These are phyloP conservation scores for Microctonus hyperodae DNA, from an alignment of 2,888 invertebrate species.

Conservation along the genomic window DNA sequence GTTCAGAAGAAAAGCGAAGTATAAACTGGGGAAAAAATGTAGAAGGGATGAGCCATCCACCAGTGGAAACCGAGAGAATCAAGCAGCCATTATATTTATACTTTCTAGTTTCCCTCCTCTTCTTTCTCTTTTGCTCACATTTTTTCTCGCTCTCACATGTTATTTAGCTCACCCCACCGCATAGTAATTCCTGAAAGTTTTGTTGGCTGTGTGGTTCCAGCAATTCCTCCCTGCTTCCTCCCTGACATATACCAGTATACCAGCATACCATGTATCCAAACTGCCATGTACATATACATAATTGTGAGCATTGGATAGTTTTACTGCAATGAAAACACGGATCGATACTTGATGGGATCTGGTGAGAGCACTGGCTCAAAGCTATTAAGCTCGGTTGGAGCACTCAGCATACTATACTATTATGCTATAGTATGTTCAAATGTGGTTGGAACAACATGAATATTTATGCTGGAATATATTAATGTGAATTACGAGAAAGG, in stretches of 20 bases:
- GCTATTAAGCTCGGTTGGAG: conserved; percentile 27
- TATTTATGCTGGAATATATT: neutral
- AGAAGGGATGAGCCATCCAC: neutral
- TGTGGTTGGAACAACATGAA: neutral
- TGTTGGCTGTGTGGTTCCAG: conserved; percentile 17
- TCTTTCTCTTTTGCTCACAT: too few species aligned
- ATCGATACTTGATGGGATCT: conserved; percentile 32
- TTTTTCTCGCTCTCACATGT: too few species aligned
- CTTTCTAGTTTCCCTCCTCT: neutral
- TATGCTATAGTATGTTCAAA: neutral
- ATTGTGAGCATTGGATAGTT: conserved; percentile 18
- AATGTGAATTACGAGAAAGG: neutral
- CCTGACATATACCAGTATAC: neutral
- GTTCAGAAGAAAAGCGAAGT: neutral
- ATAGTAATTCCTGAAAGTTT: conserved; percentile 34
- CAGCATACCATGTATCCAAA: neutral
- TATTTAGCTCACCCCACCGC: conserved; percentile 20
- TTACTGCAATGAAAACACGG: conserved; percentile 6
- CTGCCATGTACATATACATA: conserved; percentile 24
- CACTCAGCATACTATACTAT: conserved; percentile 13
- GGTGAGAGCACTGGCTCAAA: conserved; percentile 27
- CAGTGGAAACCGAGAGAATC: conserved; percentile 6
- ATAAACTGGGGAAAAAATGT: neutral
- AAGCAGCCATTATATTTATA: conserved; percentile 8
- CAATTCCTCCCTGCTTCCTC: conserved; percentile 2